phyloP scores from a whole-genome alignment of 2,888 invertebrate species.

The Caenorhabditis becei region DNA sequence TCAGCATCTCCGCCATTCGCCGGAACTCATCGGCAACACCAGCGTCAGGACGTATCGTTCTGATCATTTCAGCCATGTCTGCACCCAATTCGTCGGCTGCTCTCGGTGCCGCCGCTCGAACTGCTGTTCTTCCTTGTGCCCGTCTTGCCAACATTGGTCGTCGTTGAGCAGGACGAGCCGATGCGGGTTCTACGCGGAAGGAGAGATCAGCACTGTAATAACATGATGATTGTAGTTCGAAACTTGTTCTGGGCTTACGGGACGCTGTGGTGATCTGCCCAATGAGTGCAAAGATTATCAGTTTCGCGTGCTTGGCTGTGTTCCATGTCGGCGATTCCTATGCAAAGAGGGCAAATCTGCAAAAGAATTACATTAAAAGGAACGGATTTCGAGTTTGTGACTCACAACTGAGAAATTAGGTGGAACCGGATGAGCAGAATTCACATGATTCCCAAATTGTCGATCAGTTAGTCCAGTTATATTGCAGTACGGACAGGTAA shows the following conservation, averaged over 20 bases:
- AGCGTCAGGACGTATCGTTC: constrained; percentile 20
- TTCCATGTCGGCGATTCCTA: constrained; percentile 95
- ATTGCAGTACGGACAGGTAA: constrained; percentile 95
- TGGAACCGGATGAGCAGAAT: constrained; percentile 93
- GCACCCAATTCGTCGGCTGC: constrained; percentile 36
- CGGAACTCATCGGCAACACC: constrained; percentile 20
- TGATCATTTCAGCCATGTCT: constrained; percentile 49
- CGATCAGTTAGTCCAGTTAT: constrained; percentile 96
- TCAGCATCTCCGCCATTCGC: constrained; percentile 37
- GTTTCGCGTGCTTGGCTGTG: constrained; percentile 92
- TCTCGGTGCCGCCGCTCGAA: neutral
- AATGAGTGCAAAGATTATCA: constrained; percentile 97
- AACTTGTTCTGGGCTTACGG: constrained; percentile 27
- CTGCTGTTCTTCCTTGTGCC: constrained; percentile 4
- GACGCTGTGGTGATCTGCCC: constrained; percentile 89
- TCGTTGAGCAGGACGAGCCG: constrained; percentile 31
- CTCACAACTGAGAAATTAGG: constrained; percentile 88
- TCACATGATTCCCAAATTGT: constrained; percentile 87
- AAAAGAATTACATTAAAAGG: constrained; percentile 12
- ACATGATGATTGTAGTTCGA: neutral
- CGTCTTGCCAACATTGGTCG: constrained; percentile 65
- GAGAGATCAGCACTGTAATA: constrained; percentile 15
- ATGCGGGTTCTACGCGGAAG: constrained; percentile 34
- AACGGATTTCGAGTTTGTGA: neutral
- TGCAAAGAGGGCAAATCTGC: constrained; percentile 97